Base-by-base conservation (phyloP, 2,888 invertebrate species). In the Tupiocoris notatus region DNA sequence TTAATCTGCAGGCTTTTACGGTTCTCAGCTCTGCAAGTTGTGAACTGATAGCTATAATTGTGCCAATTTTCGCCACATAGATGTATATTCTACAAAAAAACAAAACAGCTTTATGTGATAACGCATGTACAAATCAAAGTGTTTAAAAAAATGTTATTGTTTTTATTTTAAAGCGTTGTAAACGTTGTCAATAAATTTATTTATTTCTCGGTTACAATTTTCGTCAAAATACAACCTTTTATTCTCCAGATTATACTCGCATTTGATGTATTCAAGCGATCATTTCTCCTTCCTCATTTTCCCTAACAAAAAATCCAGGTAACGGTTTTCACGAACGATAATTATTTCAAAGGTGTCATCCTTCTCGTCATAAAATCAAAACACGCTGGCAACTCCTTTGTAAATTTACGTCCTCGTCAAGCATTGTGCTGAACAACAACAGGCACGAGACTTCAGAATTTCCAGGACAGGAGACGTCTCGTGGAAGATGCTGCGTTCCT, bases 61-160 rank as follows among this genome's bases (percentile, higher is more conserved):
- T 67, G 67, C 67, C 67, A 67, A 67, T 56, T 20, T 67, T 56
- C 6, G 22, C 21, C 25, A 56, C 21, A n/a, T 56, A 39, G 18
- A 56, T 56, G 56, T 66, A 39, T 67, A 18, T 20, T 56, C 17
- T 24, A 22, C 63, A 24, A 25, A 25, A 2, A 1, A 18, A 39
- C 20, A 54, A 21, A 21, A 20, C 39, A 67, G 67, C 67, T 67
- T 67, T 67, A 67, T 67, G 24, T 65, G 24, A 65, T 65, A 39
- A 39, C 39, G 39, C 39, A 12, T 39, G 39, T 39, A 39, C 39
- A 39, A 39, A 39, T 39, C 39, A 39, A 39, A 39, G 3, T 39
- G 39, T 39, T 39, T n/a, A n/a, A n/a, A n/a, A n/a, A n/a, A n/a
- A 39, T 39, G 39, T 39, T 39, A 39, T 39, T 39, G 39, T 39